Evolutionary conservation across 2,888 invertebrate genomes (phyloP), one percentile per base, ranked within the genome.

Genomic region (Synergus japonicus): DNA sequence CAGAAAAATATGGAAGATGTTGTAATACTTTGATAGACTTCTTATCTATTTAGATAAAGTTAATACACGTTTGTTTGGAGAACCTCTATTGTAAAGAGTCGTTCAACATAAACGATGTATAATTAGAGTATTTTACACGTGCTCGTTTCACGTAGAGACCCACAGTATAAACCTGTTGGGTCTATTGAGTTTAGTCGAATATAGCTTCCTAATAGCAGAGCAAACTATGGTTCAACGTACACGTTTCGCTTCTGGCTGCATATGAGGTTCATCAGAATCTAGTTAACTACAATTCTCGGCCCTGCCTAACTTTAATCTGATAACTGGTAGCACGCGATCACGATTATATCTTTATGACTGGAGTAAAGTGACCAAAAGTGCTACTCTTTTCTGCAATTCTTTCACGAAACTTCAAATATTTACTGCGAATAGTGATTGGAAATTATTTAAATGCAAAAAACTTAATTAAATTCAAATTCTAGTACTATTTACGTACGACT

Each of bases 221-320:
- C 77, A 82, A 86, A 86, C 80, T 84, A 79, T 78, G 78, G 73
- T 77, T 78, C 73, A 81, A 82, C 80, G 79, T 79, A 80, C 80
- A 78, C 82, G 80, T 83, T 81, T 81, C 77, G 83, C 81, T 79
- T 83, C 82, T 81, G 77, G 83, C 81, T 79, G 78, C 80, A 79
- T 82, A 81, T 84, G 79, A 76, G 83, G 77, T 86, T 86, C 85
- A 84, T 87, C 84, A 85, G 82, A 88, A 89, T 86, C 88, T 86
- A 87, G 88, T 90, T 89, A 90, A 87, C 88, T 87, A 54, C 73
- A 37, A 73, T 69, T 81, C 81, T 85, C 84, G 83, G 83, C 66
- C 85, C 84, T 83, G 86, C 86, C 87, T 85, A 90, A 91, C 86
- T 91, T 89, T 87, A 88, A 89, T 89, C 88, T 89, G 90, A 90